Evolutionary conservation across 2,113 vertebrate species (phyloP), one percentile per base, ranked within the genome.

Genomic region (Seriola aureovittata): DNA sequence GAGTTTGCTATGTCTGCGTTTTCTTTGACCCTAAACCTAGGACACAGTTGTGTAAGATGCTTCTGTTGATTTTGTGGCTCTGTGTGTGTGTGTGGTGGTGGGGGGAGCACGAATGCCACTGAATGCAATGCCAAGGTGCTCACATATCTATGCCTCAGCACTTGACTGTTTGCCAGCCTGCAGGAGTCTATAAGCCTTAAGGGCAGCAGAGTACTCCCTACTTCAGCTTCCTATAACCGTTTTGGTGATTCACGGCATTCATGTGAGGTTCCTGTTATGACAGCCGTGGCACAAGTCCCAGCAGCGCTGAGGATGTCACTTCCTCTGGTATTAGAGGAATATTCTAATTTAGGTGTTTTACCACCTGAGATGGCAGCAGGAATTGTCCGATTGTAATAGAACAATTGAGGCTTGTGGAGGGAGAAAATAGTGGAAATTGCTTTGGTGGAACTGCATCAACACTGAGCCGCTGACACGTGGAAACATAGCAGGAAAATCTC

Each of bases 141-240:
- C 85, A 40, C 87, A 86, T 91, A 89, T 88, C 87, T 81, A 16
- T 14, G 67, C 66, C 77, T 93, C 86, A 90, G 92, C 91, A 86
- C 19, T 91, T 91, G 71, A 85, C 17, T 42, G 57, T 55, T 58
- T 50, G 87, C 83, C 90, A 89, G 74, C 25, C 42, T 58, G 72
- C 54, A 36, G 62, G 40, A 65, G 70, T 46, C 17, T 38, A 1
- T 19, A 52, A 54, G 67, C 80, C 81, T 46, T 23, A 14, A 75
- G 75, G 74, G 65, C 73, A 67, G 60, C 23, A 32, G 69, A 70
- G 57, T 19, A 14, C 69, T 75, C 73, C 11, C 46, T 57, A 34
- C 46, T 50, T 32, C 13, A 32, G 70, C 68, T 38, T 85, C 80
- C 50, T 63, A 63, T 71, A 58, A 11, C 19, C n/a, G 65, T 44